A percentile compares a stretch with the other conserved stretches of the same genome.
These are phyloP conservation scores for Trissolcus japonicus DNA, from an alignment of 2,888 invertebrate genomes.

Conservation along the genomic window DNA sequence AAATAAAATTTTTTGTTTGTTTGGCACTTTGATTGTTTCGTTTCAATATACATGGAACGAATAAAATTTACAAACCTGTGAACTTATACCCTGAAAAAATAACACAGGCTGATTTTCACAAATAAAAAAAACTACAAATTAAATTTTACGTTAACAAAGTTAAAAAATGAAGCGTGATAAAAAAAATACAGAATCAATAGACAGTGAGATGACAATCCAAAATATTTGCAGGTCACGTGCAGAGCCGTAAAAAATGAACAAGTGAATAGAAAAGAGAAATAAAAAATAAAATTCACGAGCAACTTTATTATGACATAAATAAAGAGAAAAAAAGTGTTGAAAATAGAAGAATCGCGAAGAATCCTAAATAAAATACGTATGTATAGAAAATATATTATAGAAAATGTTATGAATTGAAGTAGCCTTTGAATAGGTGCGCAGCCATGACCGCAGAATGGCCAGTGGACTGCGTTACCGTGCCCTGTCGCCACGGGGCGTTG, in stretches of 20 bases:
- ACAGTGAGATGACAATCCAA: constrained; percentile 16
- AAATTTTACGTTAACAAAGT: too few species aligned
- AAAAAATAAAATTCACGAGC: constrained; percentile 10
- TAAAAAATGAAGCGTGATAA: neutral
- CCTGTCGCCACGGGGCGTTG: constrained; percentile 76
- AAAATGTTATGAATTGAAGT: constrained; percentile 73
- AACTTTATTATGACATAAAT: constrained; percentile 12
- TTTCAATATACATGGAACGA: neutral
- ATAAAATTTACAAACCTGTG: constrained; percentile 6
- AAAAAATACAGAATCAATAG: neutral
- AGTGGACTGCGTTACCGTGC: constrained; percentile 74
- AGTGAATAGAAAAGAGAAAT: constrained; percentile 4
- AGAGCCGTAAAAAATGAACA: constrained; percentile 17
- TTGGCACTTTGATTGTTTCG: neutral
- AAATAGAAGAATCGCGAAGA: constrained; percentile 48
- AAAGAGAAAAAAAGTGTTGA: constrained; percentile 20
- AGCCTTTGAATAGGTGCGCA: constrained; percentile 74
- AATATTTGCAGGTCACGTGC: constrained; percentile 43
- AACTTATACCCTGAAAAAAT: neutral
- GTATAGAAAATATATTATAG: constrained; percentile 60
- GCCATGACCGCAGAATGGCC: constrained; percentile 73
- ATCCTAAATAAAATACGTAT: constrained; percentile 65
- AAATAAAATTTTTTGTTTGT: too few species aligned
- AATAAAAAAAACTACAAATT: too few species aligned
- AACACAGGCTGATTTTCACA: too few species aligned